A percentile compares a stretch with the other conserved stretches of the same genome.
Evolutionary conservation across 2,797 vertebrate species (phyloP).

Genomic region (Malacoraja senta): DNA sequence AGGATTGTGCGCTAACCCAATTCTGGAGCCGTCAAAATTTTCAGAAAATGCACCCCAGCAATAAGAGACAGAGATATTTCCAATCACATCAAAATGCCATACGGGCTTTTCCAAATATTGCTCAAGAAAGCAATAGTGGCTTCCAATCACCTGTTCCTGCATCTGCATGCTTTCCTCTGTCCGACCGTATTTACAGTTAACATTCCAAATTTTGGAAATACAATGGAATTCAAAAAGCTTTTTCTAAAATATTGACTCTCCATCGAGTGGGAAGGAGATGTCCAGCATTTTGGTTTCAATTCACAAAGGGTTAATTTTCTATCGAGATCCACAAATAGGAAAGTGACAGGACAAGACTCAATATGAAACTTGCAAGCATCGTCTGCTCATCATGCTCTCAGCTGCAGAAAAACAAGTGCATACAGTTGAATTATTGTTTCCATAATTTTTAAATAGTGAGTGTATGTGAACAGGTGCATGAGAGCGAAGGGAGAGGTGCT

Average conservation of each 20-base stretch:
- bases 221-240: not conserved
- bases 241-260: not conserved
- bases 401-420: not conserved
- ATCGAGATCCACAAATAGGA: not conserved
- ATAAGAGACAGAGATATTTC: not conserved
- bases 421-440: not conserved
- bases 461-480: not conserved
- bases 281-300: not conserved
- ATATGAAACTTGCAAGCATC: not conserved
- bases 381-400: not conserved
- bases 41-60: not conserved
- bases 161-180: not conserved
- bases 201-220: not conserved
- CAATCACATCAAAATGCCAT: not conserved
- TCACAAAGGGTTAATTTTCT: not conserved
- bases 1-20: not conserved
- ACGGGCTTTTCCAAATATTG: not conserved
- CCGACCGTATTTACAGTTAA: not conserved
- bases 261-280: not conserved
- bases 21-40: not conserved
- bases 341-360: not conserved
- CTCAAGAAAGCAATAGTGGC: not conserved
- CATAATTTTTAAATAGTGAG: not conserved
- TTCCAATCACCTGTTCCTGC: not conserved
- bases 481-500: not conserved